Evolutionary conservation across 2,888 invertebrate genomes (phyloP).

Genomic region (Platypus cylindrus): DNA sequence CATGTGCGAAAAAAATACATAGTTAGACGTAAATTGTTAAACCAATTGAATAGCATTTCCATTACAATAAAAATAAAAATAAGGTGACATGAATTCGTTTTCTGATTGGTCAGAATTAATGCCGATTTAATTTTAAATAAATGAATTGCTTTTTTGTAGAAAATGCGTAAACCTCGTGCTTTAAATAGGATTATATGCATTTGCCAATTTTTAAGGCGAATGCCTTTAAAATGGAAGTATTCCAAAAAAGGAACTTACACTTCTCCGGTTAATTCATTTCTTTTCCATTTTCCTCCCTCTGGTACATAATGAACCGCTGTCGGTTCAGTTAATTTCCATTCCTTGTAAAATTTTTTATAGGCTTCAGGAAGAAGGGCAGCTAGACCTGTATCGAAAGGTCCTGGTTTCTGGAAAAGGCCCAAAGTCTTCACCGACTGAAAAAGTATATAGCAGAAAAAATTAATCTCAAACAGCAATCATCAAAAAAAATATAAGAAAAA

Average conservation of each 20-base stretch:
- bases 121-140: background rate
- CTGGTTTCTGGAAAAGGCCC: constrained; percentile 25
- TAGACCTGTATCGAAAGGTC: constrained; percentile 49
- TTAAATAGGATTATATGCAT: no score
- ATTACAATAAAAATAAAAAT: constrained; percentile 1
- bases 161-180: no score
- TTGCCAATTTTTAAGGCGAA: no score
- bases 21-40: no score
- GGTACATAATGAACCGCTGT: constrained; percentile 57
- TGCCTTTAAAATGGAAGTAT: no score
- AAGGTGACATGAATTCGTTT: no score
- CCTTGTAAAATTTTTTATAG: constrained; percentile 75
- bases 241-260: constrained; percentile 38
- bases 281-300: constrained; percentile 58
- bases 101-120: no score
- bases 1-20: no score
- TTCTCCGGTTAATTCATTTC: constrained; percentile 60
- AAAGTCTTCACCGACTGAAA: constrained; percentile 29
- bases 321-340: constrained; percentile 60
- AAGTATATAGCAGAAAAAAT: no score
- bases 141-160: no score
- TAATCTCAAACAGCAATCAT: background rate
- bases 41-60: no score
- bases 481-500: constrained; percentile 1
- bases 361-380: constrained; percentile 61